Base-by-base conservation (phyloP, 1,140 invertebrate genomes). In the Orchesella cincta region DNA sequence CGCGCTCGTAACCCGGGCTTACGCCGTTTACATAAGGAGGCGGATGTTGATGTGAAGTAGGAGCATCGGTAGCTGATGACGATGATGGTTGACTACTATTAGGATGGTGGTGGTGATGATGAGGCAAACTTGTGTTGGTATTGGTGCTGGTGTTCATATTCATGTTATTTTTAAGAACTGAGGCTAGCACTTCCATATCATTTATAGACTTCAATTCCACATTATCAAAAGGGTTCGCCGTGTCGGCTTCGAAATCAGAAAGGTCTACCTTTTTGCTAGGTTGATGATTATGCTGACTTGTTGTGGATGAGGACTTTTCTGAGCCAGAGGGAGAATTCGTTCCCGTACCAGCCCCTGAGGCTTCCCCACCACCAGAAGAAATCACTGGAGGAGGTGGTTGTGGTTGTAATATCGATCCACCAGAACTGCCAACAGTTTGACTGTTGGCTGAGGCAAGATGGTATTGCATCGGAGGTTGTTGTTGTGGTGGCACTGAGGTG, bases 141-240 rank as follows among this genome's bases (percentile, higher is more conserved):
- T 57, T 23, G 54, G 23, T 46, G 18, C 39, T n/a, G n/a, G n/a
- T n/a, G n/a, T n/a, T n/a, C n/a, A n/a, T n/a, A n/a, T n/a, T n/a
- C n/a, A n/a, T 12, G 31, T 73, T 18, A 46, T 71, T 31, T 29
- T 79, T 74, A 23, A 79, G 31, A 1, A 79, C 78, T 57, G 78
- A 29, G 1, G 78, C 78, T n/a, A 79, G 39, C 29, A 79, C 78
- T 54, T 73, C 78, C 78, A 79, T 79, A 46, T 79, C 78, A 62
- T 79, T 79, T 8, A 79, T 79, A 23, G 78, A 79, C 26, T 77
- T 79, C 2, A 79, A 18, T 70, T 79, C 72, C 20, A 78, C 79
- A 72, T 76, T 80, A 70, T 80, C 79, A 75, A 80, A 80, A 0
- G 79, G 79, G 33, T 76, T 80, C 0, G 79, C 75, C 1, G 79